These are phyloP conservation scores for Melanocharis versteri DNA, from an alignment of 2,113 vertebrate genomes.

Conservation along the genomic window DNA sequence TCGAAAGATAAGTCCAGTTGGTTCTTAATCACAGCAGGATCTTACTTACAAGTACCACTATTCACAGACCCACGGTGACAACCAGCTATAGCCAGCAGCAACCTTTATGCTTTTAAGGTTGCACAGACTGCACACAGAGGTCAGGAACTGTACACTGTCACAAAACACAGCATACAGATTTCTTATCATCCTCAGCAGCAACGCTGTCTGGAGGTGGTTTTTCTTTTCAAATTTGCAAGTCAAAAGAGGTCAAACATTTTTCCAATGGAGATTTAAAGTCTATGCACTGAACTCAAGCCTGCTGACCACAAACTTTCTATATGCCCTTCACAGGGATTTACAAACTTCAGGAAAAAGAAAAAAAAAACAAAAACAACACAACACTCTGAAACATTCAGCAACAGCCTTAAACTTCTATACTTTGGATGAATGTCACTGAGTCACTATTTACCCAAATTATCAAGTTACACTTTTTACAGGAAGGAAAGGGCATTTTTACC, in stretches of 20 bases:
- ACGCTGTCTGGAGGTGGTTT: rapidly evolving
- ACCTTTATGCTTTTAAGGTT: neutral
- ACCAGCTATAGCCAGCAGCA: neutral
- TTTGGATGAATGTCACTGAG: neutral
- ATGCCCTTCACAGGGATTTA: neutral
- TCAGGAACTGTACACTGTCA: neutral
- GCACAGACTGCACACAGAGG: too few relatives aligned
- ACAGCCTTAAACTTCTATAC: neutral
- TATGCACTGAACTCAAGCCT: neutral
- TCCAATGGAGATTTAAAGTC: neutral
- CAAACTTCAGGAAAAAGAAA: neutral
- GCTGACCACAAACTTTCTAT: neutral
- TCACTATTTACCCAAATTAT: neutral
- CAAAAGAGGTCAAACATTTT: neutral
- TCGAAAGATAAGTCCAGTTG: neutral
- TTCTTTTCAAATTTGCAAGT: neutral
- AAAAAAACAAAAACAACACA: too few relatives aligned
- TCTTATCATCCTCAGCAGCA: neutral
- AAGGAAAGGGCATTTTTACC: neutral
- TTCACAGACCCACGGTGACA: rapidly evolving
- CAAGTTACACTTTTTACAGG: neutral
- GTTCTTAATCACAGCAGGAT: neutral
- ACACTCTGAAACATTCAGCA: neutral
- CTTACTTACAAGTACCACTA: neutral
- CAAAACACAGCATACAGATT: neutral